Base-by-base conservation (phyloP, 1,140 invertebrate genomes). In the Drosophila mojavensis region DNA sequence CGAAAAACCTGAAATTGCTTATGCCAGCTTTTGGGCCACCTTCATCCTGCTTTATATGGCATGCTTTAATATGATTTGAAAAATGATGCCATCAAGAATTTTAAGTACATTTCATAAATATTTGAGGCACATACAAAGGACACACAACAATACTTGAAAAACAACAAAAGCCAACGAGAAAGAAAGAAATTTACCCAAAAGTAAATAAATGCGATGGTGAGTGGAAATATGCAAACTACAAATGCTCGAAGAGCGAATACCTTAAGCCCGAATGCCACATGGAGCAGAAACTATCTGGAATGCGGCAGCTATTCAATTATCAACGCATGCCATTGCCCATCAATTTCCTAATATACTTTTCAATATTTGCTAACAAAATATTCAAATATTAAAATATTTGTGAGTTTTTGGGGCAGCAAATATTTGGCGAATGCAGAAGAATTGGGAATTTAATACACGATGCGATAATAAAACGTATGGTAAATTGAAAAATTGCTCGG, bases 41-140 rank as follows among this genome's bases (percentile, higher is more conserved):
- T 55, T 20, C 9, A 9, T 67, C 47, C 64, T 78, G 53, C 33
- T 20, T 51, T 60, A 41, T 33, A 33, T 17, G 54, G 68, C 48
- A 85, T 77, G 62, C 58, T 65, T 80, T 84, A 55, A 53, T 63
- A 68, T 85, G 63, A 55, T 47, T 15, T 20, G 63, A 53, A 39
- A 81, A 88, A 82, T 82, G 73, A 74, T 63, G 67, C 58, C 74
- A 81, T 84, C 72, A 85, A 81, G 70, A 75, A 81, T 75, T 81
- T 65, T 69, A 53, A 78, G 69, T 4, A 75, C 45, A 74, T 80
- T 77, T 74, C 79, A 86, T 83, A 86, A 88, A 86, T 79, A 83
- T 88, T 79, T 86, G 51, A 83, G 64, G 47, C 59, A 59, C 73
- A 30, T 6, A 86, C 79, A 88, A 86, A 77, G 68, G 68, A 66